Evolutionary conservation across 2,888 invertebrate species (phyloP), one percentile per base, ranked within the genome.

Genomic region (Timandra comae): DNA sequence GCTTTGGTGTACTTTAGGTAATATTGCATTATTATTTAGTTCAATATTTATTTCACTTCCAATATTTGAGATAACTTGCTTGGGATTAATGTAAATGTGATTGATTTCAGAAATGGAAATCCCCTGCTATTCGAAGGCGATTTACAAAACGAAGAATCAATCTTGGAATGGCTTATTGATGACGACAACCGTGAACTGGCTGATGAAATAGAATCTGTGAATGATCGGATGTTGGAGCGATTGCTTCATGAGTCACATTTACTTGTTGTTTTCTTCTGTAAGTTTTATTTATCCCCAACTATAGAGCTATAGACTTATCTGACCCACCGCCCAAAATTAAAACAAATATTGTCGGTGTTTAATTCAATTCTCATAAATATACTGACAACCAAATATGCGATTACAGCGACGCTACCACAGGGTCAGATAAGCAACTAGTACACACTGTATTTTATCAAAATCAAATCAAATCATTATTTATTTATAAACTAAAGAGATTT

Each of bases 121-220:
- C 96, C 96, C 3, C 86, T 95, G 20, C 76, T 96, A 4, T 96
- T 93, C 60, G 95, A 95, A 90, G 96, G 96, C 12, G 96, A 97
- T 77, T 81, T 97, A 29, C 95, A 95, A 77, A 96, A 96, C 62
- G 96, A 96, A 76, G 93, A 95, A 57, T 94, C 94, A 0, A 95
- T 97, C 12, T 80, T 97, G 31, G 96, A 97, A 74, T 97, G 97
- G 97, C 82, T 97, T 2, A 92, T 94, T 48, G 96, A 97, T 66
- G 97, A 97, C 62, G 96, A 97, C 46, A 97, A 96, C 67, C 89
- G 97, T 7, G 97, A 97, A 78, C 71, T 97, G 49, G 95, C 95
- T 10, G 97, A 97, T 77, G 96, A 97, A 86, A 97, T 97, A 50
- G 97, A 97, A 79, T 93, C 94, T 19, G 96, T 97, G 5, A 97